Evolutionary conservation across 2,888 invertebrate genomes (phyloP).

Genomic region (Machimus rusticus): DNA sequence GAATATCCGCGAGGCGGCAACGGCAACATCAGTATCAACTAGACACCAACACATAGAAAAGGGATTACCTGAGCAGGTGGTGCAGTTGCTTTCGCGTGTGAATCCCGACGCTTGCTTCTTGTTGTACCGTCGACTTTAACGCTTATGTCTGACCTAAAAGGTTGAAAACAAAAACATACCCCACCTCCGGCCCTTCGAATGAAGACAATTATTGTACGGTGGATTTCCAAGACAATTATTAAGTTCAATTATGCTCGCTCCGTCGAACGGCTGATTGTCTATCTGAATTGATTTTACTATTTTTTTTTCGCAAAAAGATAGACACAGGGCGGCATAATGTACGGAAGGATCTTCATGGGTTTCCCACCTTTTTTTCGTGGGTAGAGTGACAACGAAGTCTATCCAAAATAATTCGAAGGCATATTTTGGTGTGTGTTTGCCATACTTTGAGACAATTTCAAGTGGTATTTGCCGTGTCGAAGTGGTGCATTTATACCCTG

Average conservation of each 20-base stretch:
- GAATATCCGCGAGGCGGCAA: background rate
- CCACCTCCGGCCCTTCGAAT: background rate
- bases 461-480: background rate
- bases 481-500: background rate
- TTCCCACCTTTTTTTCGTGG: background rate
- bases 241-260: background rate
- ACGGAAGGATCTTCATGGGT: background rate
- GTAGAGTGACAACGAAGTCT: background rate
- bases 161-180: background rate
- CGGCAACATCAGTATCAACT: background rate
- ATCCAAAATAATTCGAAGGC: background rate
- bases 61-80: background rate
- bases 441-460: background rate
- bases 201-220: background rate
- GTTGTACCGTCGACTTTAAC: background rate
- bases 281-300: background rate
- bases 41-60: background rate
- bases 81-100: background rate
- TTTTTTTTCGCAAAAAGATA: background rate
- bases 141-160: background rate
- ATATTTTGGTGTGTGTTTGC: background rate
- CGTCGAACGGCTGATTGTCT: background rate
- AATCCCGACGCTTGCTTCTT: background rate
- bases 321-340: background rate
- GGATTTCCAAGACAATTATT: background rate